These are phyloP conservation scores for Sigmodon hispidus DNA, from an alignment of 2,113 vertebrate species.

Conservation along the genomic window DNA sequence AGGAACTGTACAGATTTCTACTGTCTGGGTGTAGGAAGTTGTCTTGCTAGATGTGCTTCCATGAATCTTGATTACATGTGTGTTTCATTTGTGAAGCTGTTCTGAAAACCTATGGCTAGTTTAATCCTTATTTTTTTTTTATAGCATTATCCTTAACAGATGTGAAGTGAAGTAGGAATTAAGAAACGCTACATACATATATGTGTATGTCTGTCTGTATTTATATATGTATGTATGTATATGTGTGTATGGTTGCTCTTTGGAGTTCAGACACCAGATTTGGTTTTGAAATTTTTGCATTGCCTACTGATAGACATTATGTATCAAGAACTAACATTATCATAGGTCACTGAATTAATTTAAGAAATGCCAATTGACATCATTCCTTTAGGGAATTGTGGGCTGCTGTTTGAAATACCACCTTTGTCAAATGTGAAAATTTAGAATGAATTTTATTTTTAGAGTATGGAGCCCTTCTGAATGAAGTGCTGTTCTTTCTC, in stretches of 20 bases:
- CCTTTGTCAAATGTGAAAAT: conserved; percentile 87
- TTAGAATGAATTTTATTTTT: conserved; percentile 78
- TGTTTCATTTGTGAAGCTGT: conserved; percentile 42
- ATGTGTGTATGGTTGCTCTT: conserved; percentile 69
- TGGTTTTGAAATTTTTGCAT: conserved; percentile 82
- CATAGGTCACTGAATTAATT: conserved; percentile 98
- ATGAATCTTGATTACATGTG: conserved; percentile 26
- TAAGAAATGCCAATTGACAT: conserved; percentile 92
- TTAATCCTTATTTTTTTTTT: conserved; percentile 47
- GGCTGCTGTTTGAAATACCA: conserved; percentile 83
- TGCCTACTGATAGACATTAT: conserved; percentile 85
- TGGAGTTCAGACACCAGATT: conserved; percentile 72
- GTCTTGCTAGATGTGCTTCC: neutral
- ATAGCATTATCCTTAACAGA: conserved; percentile 46
- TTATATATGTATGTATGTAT: neutral
- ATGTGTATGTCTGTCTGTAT: neutral
- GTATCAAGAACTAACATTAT: conserved; percentile 92
- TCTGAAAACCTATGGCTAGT: neutral
- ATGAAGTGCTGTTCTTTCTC: conserved; percentile 66
- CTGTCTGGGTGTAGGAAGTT: conserved; percentile 27
- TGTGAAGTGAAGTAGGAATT: conserved; percentile 66
- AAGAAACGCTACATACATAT: neutral
- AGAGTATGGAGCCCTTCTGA: conserved; percentile 61
- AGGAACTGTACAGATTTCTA: conserved; percentile 52
- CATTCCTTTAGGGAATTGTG: conserved; percentile 88